Evolutionary conservation across 2,888 invertebrate species (phyloP).

Genomic region (Corythucha ciliata): DNA sequence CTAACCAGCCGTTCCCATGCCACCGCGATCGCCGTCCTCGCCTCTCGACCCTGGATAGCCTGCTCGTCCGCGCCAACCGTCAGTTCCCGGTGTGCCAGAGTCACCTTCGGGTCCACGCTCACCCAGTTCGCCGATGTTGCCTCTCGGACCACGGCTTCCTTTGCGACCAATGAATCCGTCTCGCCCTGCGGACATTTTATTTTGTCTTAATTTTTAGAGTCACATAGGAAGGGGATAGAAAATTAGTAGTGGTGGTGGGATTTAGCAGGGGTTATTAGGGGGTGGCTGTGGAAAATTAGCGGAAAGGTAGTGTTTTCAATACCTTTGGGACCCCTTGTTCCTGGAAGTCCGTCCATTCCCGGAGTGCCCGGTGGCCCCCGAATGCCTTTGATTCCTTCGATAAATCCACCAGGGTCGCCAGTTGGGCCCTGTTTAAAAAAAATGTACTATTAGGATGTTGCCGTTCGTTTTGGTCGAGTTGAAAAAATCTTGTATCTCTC

Average conservation of each 20-base stretch:
- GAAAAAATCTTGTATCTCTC: too few relatives aligned
- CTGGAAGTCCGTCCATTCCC: constrained; percentile 58
- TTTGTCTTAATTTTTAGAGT: too few relatives aligned
- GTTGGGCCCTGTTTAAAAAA: too few relatives aligned
- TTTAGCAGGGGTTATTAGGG: too few relatives aligned
- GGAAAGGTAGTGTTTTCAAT: too few relatives aligned
- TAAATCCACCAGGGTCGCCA: too few relatives aligned
- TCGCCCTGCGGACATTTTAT: too few relatives aligned
- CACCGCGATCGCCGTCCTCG: constrained; percentile 44
- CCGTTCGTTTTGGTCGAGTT: too few relatives aligned
- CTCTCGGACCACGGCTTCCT: constrained; percentile 51
- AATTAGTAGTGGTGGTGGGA: too few relatives aligned
- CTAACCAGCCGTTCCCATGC: constrained; percentile 43
- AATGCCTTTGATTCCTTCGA: not conserved
- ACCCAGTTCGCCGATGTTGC: constrained; percentile 18
- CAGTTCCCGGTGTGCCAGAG: constrained; percentile 37
- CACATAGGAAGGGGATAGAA: too few relatives aligned
- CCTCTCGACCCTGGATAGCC: constrained; percentile 39
- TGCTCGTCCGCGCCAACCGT: constrained; percentile 36
- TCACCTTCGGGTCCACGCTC: constrained; percentile 19
- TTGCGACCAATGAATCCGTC: constrained; percentile 58
- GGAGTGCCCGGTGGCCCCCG: constrained; percentile 50
- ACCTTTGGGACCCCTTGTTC: constrained; percentile 48
- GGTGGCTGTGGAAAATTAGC: too few relatives aligned
- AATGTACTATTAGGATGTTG: not conserved